These are phyloP conservation scores for Tylochromis polylepis DNA, from an alignment of 2,113 vertebrate genomes.

Conservation along the genomic window DNA sequence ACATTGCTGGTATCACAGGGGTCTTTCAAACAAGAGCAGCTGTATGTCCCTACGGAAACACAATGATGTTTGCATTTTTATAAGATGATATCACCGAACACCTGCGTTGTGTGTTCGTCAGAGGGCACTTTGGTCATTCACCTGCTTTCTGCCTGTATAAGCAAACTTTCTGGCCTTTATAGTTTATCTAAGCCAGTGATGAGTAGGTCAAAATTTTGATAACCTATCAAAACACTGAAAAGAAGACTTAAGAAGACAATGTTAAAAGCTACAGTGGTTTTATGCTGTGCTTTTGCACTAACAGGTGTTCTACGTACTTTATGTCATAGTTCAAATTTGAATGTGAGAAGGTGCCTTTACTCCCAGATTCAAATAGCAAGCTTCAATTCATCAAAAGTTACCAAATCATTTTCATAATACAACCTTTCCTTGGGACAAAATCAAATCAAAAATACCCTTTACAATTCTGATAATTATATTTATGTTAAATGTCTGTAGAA, in stretches of 20 bases:
- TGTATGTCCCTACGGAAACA: slow-evolving; percentile 51
- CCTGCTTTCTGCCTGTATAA: slow-evolving; percentile 48
- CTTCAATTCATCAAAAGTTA: not conserved
- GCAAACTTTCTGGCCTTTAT: slow-evolving; percentile 29
- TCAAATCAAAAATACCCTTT: not conserved
- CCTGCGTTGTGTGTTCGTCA: slow-evolving; percentile 49
- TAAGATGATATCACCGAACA: slow-evolving; percentile 54
- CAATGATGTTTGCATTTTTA: slow-evolving; percentile 54
- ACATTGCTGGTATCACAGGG: slow-evolving; percentile 23
- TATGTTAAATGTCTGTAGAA: not conserved
- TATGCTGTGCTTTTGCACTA: not conserved
- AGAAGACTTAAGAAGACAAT: slow-evolving; percentile 1
- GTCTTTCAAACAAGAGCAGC: slow-evolving; percentile 25
- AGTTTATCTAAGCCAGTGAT: slow-evolving; percentile 8
- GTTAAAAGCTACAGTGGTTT: not conserved
- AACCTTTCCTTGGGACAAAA: not conserved
- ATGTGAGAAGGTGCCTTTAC: not conserved
- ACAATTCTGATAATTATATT: not conserved
- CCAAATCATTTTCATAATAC: not conserved
- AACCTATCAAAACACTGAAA: not conserved
- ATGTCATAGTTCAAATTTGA: not conserved
- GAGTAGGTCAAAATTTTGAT: slow-evolving; percentile 14
- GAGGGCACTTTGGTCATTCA: slow-evolving; percentile 35
- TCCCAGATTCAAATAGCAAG: not conserved
- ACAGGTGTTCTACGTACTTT: not conserved